Evolutionary conservation across 2,888 invertebrate species (phyloP).

Genomic region (Harpalus rufipes): DNA sequence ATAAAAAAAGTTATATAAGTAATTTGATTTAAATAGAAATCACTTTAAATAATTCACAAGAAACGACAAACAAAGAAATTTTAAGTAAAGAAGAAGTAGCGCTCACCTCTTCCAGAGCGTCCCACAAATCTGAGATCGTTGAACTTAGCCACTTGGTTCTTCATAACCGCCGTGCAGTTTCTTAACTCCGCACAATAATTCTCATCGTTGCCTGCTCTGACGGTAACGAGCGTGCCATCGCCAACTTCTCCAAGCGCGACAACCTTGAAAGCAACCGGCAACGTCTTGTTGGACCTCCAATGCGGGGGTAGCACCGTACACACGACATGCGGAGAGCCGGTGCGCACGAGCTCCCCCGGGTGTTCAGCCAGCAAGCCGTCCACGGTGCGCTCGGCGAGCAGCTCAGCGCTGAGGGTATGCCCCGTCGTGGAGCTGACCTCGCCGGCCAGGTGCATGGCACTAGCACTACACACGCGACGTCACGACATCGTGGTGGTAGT

Average conservation of each 20-base stretch:
- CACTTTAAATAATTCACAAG: background rate
- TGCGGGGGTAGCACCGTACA: conserved; percentile 97
- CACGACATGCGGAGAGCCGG: conserved; percentile 95
- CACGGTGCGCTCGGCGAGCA: conserved; percentile 91
- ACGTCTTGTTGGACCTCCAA: conserved; percentile 98
- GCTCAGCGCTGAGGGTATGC: conserved; percentile 89
- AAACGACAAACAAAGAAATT: background rate
- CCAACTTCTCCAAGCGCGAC: conserved; percentile 95
- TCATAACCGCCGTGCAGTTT: conserved; percentile 97
- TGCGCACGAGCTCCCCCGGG: conserved; percentile 94
- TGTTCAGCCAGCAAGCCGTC: conserved; percentile 93
- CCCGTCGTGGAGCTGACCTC: conserved; percentile 80
- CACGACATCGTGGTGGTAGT: conserved; percentile 55
- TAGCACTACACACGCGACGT: conserved; percentile 29
- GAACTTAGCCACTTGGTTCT: conserved; percentile 99
- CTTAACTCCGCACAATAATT: conserved; percentile 97
- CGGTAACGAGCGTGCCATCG: conserved; percentile 97
- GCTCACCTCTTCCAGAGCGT: conserved; percentile 97
- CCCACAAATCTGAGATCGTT: conserved; percentile 99
- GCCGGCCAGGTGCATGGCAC: conserved; percentile 58
- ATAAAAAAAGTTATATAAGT: too few species aligned
- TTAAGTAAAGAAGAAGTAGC: background rate
- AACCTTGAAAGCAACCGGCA: conserved; percentile 98
- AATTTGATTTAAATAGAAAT: too few species aligned
- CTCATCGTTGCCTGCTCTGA: conserved; percentile 98